Percentiles rank a stretch among this genome's conserved stretches.
These are phyloP conservation scores for Mythimna pallens DNA, from an alignment of 2,888 invertebrate genomes.

Conservation along the genomic window DNA sequence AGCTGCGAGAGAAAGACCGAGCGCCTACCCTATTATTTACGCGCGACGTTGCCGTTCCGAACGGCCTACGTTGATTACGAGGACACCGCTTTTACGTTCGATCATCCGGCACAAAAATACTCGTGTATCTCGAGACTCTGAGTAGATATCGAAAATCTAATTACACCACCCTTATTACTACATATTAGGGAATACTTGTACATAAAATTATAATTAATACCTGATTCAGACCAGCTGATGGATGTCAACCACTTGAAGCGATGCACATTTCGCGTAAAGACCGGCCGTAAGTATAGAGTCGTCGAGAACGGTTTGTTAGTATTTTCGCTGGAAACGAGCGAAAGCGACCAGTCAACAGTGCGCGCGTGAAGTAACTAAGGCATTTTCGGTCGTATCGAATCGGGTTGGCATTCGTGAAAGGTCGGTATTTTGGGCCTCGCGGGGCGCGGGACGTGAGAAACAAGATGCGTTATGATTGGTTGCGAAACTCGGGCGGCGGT, in stretches of 20 bases:
- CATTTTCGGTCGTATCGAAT: constrained; percentile 90
- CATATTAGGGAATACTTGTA: constrained; percentile 40
- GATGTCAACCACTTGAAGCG: constrained; percentile 46
- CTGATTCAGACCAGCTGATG: constrained; percentile 69
- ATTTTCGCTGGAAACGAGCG: constrained; percentile 77
- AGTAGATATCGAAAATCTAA: constrained; percentile 62
- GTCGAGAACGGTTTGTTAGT: constrained; percentile 66
- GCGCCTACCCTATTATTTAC: constrained; percentile 91
- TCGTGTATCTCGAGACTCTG: constrained; percentile 73
- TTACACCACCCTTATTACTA: constrained; percentile 54
- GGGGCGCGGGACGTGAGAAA: constrained; percentile 82
- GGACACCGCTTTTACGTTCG: constrained; percentile 90
- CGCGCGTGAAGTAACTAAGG: constrained; percentile 90
- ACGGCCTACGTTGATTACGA: constrained; percentile 90
- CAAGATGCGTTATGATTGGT: constrained; percentile 77
- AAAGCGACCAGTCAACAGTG: constrained; percentile 84
- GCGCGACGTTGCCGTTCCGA: constrained; percentile 89
- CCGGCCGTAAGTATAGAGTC: constrained; percentile 57
- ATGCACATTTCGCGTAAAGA: constrained; percentile 54
- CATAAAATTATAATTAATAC: constrained; percentile 67
- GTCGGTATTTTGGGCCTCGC: constrained; percentile 85
- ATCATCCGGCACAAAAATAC: constrained; percentile 84
- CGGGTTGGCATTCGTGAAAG: constrained; percentile 89
- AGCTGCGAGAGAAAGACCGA: constrained; percentile 90
- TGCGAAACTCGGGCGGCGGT: constrained; percentile 82